Percentiles rank a stretch among this genome's conserved stretches.
Evolutionary conservation across 2,113 vertebrate genomes (phyloP).

Genomic region (Boleophthalmus pectinirostris): DNA sequence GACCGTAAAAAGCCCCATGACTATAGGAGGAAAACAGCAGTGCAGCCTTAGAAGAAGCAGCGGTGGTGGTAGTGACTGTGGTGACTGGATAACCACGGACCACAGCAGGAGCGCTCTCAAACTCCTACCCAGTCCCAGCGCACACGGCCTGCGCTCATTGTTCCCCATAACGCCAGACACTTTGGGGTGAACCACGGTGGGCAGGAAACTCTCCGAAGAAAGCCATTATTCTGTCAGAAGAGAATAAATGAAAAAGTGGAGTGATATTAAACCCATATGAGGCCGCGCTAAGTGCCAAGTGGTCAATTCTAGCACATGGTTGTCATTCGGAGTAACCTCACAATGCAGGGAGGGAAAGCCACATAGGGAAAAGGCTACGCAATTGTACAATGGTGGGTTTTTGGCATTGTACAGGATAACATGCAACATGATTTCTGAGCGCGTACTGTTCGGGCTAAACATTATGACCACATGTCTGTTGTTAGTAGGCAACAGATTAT

Average conservation of each 20-base stretch:
- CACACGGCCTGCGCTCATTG: conserved; percentile 37
- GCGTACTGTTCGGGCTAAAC: neutral
- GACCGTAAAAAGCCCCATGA: conserved; percentile 25
- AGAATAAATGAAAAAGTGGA: conserved; percentile 69
- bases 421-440: conserved; percentile 2
- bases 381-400: conserved; percentile 20
- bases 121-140: conserved; percentile 37
- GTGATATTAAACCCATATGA: conserved; percentile 80
- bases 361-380: conserved; percentile 36
- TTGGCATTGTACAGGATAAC: neutral
- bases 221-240: conserved; percentile 71
- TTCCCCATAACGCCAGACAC: conserved; percentile 56
- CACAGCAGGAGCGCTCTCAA: conserved; percentile 47
- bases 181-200: conserved; percentile 49
- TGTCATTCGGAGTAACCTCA: conserved; percentile 52
- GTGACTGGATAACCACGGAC: conserved; percentile 55
- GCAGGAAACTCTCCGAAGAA: conserved; percentile 64
- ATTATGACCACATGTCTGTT: neutral
- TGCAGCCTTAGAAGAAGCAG: conserved; percentile 25
- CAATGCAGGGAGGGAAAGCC: conserved; percentile 29
- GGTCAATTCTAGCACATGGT: conserved; percentile 56
- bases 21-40: conserved; percentile 35
- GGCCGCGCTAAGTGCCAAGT: conserved; percentile 61
- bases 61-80: conserved; percentile 49
- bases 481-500: neutral